Evolutionary conservation across 2,888 invertebrate species (phyloP).

Genomic region (Drosophila formosana): DNA sequence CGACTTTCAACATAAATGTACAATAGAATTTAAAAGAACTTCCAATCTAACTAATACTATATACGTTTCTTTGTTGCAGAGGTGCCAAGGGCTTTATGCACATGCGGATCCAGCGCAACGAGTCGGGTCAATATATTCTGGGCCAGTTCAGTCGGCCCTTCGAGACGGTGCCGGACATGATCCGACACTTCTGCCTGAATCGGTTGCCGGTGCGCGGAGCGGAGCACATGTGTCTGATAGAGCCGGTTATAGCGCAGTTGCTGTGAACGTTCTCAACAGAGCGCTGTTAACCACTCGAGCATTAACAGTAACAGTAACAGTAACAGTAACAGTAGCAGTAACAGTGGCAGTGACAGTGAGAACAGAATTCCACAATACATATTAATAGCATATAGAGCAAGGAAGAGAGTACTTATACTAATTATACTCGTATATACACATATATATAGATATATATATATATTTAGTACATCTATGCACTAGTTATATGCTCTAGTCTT

Average conservation of each 20-base stretch:
- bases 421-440: constrained; percentile 28
- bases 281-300: constrained; percentile 5
- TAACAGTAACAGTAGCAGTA: too few species aligned
- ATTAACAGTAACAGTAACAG: constrained; percentile 10
- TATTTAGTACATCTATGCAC: constrained; percentile 52
- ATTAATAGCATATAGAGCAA: constrained; percentile 60
- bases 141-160: constrained; percentile 97
- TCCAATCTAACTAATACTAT: neutral
- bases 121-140: constrained; percentile 93
- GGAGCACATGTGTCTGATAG: constrained; percentile 97
- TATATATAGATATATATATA: constrained; percentile 12
- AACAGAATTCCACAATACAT: constrained; percentile 66
- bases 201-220: constrained; percentile 97
- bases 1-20: too few species aligned
- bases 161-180: constrained; percentile 96
- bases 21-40: too few species aligned
- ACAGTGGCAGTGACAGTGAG: neutral
- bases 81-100: constrained; percentile 98
- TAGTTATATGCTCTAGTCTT: constrained; percentile 69
- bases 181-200: constrained; percentile 96
- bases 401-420: constrained; percentile 37
- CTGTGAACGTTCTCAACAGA: constrained; percentile 84
- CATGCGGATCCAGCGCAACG: constrained; percentile 95
- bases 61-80: constrained; percentile 86
- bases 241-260: constrained; percentile 95